A percentile compares a stretch with the other conserved stretches of the same genome.
Conservation (phyloP, 2,113 vertebrate genomes). For the Carassius auratus region DNA sequence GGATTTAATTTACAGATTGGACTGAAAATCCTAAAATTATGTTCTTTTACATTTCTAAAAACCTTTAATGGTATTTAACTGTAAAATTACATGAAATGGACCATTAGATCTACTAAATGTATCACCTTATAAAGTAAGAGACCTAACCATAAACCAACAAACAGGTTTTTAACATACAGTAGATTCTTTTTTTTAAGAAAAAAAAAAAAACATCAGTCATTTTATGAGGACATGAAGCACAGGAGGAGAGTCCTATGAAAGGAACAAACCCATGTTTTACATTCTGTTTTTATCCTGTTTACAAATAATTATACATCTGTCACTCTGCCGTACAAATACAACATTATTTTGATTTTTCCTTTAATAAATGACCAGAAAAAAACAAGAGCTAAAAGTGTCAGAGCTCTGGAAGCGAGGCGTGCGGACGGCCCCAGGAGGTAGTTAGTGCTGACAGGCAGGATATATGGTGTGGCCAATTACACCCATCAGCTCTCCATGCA, state of each 20-base stretch:
- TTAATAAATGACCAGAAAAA: not conserved
- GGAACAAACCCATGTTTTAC: constrained; percentile 7
- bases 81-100: not conserved
- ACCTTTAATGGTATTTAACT: not conserved
- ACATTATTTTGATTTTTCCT: not conserved
- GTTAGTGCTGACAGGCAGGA: constrained; percentile 45
- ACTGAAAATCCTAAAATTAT: not conserved
- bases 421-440: constrained; percentile 30
- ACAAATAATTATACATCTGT: constrained; percentile 3
- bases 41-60: not conserved
- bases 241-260: not conserved
- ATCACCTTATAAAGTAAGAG: too few relatives aligned
- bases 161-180: not conserved
- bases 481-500: constrained; percentile 55
- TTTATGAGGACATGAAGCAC: not conserved
- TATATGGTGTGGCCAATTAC: constrained; percentile 56
- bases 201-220: not conserved
- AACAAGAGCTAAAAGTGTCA: not conserved
- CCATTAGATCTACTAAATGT: not conserved
- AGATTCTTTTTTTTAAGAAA: too few relatives aligned
- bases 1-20: too few relatives aligned
- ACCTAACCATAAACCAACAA: not conserved
- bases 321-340: not conserved
- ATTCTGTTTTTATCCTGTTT: not conserved
- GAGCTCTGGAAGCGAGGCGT: not conserved